Evolutionary conservation across 1,140 invertebrate species (phyloP), one percentile per base, ranked within the genome.

Genomic region (Hesperophylax magnus): DNA sequence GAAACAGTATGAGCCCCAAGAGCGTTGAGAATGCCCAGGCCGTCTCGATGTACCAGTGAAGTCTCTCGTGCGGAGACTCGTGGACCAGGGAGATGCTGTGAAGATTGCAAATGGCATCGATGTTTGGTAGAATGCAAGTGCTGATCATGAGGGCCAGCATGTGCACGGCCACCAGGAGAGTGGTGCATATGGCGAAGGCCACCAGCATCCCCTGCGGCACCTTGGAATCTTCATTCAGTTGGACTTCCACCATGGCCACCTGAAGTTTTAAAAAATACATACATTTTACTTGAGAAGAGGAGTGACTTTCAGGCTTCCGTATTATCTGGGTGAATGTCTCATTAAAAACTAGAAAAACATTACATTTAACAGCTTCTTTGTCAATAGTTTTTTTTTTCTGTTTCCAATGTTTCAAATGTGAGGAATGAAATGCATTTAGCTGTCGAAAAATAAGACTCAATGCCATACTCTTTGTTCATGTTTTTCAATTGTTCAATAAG

Each of bases 121-220:
- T 96, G 86, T 98, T 97, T 18, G 97, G 98, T 75, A 99, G 90
- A 81, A 99, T 99, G 88, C 98, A 99, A 0, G 98, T 99, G 81
- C 97, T 98, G 85, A 99, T 99, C 98, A 99, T 99, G 3, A 99
- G 90, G 0, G 98, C 98, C 67, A 99, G 88, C 94, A 99, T 96
- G 87, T 99, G 98, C 2, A 99, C 98, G 0, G 98, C 96, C 0
- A 99, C 98, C 4, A 99, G 91, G 0, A 99, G 89, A 0, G 98
- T 99, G 6, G 98, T 99, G 85, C 97, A 98, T 0, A 99, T 93
- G 22, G 97, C 97, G 87, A 99, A 99, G 0, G 96, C 94, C 18
- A 99, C 94, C 18, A 99, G 90, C 91, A 99, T 95, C 22, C 92
- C 92, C 1, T 92, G 87, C 0, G 97, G 97, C 15, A 98, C 94